Base-by-base conservation (phyloP, 2,888 invertebrate species). In the Tridacna crocea region DNA sequence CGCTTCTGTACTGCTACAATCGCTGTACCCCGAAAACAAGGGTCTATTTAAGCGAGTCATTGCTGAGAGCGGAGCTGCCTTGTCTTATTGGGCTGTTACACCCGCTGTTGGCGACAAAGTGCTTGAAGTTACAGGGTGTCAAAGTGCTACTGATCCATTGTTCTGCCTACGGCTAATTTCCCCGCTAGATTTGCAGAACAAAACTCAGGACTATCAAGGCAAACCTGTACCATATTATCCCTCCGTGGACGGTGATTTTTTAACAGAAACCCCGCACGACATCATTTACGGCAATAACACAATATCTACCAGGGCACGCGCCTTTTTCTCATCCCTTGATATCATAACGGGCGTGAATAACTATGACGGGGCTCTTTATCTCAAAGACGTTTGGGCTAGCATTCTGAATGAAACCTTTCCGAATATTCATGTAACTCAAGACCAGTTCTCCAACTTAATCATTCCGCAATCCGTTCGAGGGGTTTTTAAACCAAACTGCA, bases 1-100 rank as follows among this genome's bases (percentile, higher is more conserved):
- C 1, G 72, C 76, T 26, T 79, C 81, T 24, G 83, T 82, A 13
- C n/a, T 80, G 63, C 76, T 70, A 19, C 83, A 86, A 65, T 77
- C 83, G 6, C 36, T 86, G 10, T 86, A 83, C 55, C 79, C 86
- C 3, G 86, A 83, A 58, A 86, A 86, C 51, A 65, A 68, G 36
- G 86, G 86, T 22, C 65, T 72, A 4, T 83, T 74, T 47, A 60
- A 74, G 13, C 19, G 63, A 12, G 61, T 74, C 0, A 74, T 74
- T 26, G 83, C 81, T 0, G 75, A 85, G 27, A 85, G 85, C 60
- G 85, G 85, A 24, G 48, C 81, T 0, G 70, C 83, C 6, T 2
- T 79, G 19, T 47, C 75, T 11, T 46, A 72, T n/a, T 79, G 83
- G 80, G 46, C 61, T 0, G 12, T 63, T 11, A 46, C 19, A 2